phyloP scores from a whole-genome alignment of 2,888 invertebrate genomes.

The Drosophila meridionalis region DNA sequence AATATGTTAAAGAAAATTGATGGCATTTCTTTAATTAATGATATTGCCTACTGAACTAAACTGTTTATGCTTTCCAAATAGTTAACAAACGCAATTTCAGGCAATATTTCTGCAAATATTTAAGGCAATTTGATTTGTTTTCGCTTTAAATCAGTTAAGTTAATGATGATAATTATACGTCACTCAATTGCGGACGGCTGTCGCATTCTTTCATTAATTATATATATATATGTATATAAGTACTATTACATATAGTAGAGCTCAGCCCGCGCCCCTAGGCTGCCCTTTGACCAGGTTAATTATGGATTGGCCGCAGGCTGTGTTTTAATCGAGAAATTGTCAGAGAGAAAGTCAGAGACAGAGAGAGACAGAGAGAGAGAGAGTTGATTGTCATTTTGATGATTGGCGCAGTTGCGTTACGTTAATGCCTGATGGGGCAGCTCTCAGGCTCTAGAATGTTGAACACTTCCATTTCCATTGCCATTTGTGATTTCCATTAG shows the following conservation, averaged over 20 bases:
- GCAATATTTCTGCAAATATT: background rate
- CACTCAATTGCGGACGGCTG: conserved; percentile 27
- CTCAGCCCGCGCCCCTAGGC: background rate
- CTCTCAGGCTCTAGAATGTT: conserved; percentile 1
- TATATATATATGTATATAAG: background rate
- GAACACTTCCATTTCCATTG: conserved; percentile 25
- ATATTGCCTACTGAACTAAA: background rate
- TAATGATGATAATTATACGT: conserved; percentile 45
- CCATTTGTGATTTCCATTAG: conserved; percentile 45
- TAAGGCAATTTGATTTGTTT: background rate
- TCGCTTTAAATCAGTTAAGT: conserved; percentile 20
- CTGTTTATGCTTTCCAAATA: background rate
- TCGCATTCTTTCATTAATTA: conserved; percentile 35
- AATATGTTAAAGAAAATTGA: background rate
- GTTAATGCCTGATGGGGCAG: conserved; percentile 20
- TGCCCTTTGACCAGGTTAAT: conserved; percentile 34
- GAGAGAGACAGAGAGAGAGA: background rate
- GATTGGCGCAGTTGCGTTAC: conserved; percentile 17
- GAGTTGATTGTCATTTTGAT: conserved; percentile 63
- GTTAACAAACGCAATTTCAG: background rate
- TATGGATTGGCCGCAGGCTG: conserved; percentile 40
- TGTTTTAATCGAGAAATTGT: conserved; percentile 54
- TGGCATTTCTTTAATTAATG: background rate
- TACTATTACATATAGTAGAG: background rate
- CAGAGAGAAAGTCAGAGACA: conserved; percentile 35